Evolutionary conservation across 2,797 vertebrate species (phyloP), one percentile per base, ranked within the genome.

Genomic region (Gallirallus australis): DNA sequence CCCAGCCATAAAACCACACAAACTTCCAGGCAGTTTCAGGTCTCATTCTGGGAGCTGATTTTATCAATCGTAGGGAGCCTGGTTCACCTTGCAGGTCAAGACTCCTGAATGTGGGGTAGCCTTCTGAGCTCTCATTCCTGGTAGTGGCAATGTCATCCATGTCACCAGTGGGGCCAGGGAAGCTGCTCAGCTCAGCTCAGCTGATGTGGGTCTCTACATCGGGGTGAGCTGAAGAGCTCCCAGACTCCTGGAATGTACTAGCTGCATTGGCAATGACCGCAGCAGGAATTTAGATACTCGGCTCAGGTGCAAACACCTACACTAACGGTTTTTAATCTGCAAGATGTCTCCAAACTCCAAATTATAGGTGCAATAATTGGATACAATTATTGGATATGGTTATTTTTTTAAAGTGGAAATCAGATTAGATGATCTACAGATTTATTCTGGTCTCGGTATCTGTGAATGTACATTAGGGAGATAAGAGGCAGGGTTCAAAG

Each of bases 401-500:
- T 59, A 25, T 57, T 45, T 45, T 80, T 70, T 88, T 83, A 60
- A 20, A 33, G 33, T 63, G 24, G 42, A 88, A 93, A 40, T 65
- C 24, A 78, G 72, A 57, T 65, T 79, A 56, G 52, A 40, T 65
- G 37, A 47, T 33, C 61, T 79, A 72, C 1, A 13, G 47, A 59
- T 92, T 76, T 12, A 19, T 93, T 91, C 59, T 91, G 42, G 35
- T 31, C 50, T 84, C 47, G 25, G 0, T 90, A 72, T 59, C 77
- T 89, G 23, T 31, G 33, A 65, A 42, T 40, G 63, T 57, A 35
- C 1, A 1, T 78, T 56, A 59, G 52, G 30, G 4, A 78, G 50
- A 63, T 86, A 65, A 7, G 80, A 82, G 31, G 42, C 35, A 48
- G 42, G 28, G 63, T 66, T 90, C 85, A 89, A 91, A 94, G 70